Base-by-base conservation (phyloP, 2,888 invertebrate species). In the Acleris emargana region DNA sequence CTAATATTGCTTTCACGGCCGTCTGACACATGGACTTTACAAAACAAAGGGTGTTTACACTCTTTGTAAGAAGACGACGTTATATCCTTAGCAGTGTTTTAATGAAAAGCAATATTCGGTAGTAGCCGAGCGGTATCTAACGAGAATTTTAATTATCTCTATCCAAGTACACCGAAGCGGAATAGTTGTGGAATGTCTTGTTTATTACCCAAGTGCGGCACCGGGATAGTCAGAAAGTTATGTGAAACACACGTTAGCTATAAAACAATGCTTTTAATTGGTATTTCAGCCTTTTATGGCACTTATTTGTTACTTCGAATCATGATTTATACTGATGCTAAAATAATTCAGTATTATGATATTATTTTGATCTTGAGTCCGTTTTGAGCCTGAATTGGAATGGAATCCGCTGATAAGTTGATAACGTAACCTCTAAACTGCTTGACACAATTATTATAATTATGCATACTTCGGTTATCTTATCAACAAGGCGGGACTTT, bases 231-330 rank as follows among this genome's bases (percentile, higher is more conserved):
- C 42, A 42, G 32, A 63, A 58, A 63, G 45, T 52, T 52, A 53
- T 63, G 63, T 32, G 63, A 52, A 58, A 53, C 58, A 38, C 53
- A 49, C 18, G 51, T 18, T 45, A 53, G 58, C 47, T 53, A 49
- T 49, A 58, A 58, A 64, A 53, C 53, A n/a, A 53, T 58, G 52
- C 18, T 64, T 53, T 58, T 58, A 58, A 64, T 64, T 58, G 53
- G 53, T 3, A 38, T 38, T 38, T 38, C 4, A 38, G 38, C 13
- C 13, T 38, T 25, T 38, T 38, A 38, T 38, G 38, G 38, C 38
- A 3, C 38, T 38, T 38, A 13, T 38, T 38, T 38, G 38, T 38
- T 13, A 38, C 38, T 13, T 13, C 38, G 32, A 3, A 9, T 38
- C 13, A 11, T 38, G 32, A 28, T 7, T 28, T 28, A 7, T 28